A percentile compares a stretch with the other conserved stretches of the same genome.
These are phyloP conservation scores for Mustela erminea DNA, from an alignment of 2,797 vertebrate species.

Conservation along the genomic window DNA sequence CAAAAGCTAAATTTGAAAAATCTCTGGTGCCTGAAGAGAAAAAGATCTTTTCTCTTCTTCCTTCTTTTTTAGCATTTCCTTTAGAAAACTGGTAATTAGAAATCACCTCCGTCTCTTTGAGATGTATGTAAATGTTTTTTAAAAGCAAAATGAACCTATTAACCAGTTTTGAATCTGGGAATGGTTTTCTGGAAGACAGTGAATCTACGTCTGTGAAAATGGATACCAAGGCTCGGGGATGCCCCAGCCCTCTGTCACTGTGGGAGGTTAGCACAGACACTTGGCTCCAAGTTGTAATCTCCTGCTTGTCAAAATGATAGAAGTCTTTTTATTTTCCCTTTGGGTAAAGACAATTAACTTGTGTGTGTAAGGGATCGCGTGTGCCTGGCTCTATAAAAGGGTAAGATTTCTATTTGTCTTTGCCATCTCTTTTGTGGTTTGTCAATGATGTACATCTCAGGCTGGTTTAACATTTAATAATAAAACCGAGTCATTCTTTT, in stretches of 20 bases:
- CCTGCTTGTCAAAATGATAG: neutral
- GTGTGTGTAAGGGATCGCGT: too few species aligned
- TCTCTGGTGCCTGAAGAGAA: neutral
- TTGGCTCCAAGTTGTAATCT: neutral
- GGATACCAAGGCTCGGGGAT: neutral
- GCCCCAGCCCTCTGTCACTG: neutral
- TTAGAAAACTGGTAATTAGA: neutral
- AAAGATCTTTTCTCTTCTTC: neutral
- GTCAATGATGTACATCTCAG: neutral
- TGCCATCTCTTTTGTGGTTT: neutral
- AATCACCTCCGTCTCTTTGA: neutral
- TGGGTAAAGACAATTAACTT: neutral
- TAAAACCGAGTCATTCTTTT: neutral
- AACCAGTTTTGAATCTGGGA: neutral
- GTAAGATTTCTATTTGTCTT: constrained; percentile 11
- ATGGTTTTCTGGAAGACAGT: neutral
- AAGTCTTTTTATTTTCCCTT: neutral
- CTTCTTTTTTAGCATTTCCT: neutral
- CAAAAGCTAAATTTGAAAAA: neutral
- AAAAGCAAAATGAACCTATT: neutral
- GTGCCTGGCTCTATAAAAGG: neutral
- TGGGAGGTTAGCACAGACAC: neutral
- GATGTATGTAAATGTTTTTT: neutral
- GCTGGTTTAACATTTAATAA: neutral
- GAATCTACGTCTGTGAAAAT: neutral